Conservation (phyloP, 2,888 invertebrate genomes). For the Gryllus longicercus region DNA sequence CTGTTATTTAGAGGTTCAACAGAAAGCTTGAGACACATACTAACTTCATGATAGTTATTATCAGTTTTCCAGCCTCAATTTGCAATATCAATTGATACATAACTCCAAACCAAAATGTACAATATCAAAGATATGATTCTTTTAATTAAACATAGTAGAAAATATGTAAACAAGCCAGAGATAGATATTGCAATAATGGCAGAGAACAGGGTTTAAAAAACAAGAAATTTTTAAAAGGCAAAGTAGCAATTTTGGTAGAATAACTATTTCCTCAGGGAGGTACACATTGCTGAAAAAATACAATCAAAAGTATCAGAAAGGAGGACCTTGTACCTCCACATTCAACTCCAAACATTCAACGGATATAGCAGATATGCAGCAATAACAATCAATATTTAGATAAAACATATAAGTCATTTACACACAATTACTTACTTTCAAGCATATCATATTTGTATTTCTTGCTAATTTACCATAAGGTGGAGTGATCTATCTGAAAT, state of each 20-base stretch:
- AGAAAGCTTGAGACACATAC: not conserved
- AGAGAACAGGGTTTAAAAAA: too few relatives aligned
- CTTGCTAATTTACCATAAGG: conserved; percentile 8
- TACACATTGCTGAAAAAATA: not conserved
- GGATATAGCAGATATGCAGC: conserved; percentile 17
- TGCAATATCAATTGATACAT: conserved; percentile 8
- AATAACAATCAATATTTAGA: conserved; percentile 9
- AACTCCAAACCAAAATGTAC: not conserved
- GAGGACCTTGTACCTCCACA: not conserved
- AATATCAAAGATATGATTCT: too few relatives aligned
- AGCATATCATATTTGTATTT: not conserved
- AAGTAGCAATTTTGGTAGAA: too few relatives aligned
- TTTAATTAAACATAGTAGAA: too few relatives aligned
- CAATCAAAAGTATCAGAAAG: not conserved
- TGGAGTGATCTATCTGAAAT: not conserved
- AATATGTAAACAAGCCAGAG: too few relatives aligned
- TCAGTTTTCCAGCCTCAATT: not conserved
- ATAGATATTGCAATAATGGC: too few relatives aligned
- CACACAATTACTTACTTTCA: not conserved
- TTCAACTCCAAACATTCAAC: conserved; percentile 2
- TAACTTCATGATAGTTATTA: not conserved
- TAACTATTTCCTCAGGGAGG: too few relatives aligned
- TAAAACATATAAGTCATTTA: not conserved
- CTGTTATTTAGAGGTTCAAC: too few relatives aligned
- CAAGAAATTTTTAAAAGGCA: too few relatives aligned